Evolutionary conservation across 1,140 invertebrate species (phyloP), one percentile per base, ranked within the genome.

Genomic region (Caenorhabditis tropicalis): DNA sequence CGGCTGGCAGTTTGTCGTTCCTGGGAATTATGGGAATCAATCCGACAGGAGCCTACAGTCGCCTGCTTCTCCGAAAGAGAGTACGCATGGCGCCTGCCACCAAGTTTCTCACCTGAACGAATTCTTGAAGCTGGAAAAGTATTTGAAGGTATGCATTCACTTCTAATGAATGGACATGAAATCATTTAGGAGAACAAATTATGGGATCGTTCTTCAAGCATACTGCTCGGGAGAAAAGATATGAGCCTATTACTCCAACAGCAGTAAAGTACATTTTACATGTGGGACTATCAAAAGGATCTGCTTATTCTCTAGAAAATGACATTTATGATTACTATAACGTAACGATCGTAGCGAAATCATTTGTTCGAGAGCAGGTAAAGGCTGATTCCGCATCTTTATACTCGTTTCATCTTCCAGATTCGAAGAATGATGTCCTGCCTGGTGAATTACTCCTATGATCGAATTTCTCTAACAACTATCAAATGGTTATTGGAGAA

Each of bases 171-270:
- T 12, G 3, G 6, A 53, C 39, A n/a, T 24, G 5, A 19, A 6
- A 27, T 12, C 19, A 51, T 70, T 82, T 49, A 81, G 65, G 84
- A 16, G 81, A 53, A 84, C 83, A 89, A 88, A 53, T 81, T 60
- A 82, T 89, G 74, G 88, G 88, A 36, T 89, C 87, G 6, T 89
- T 89, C 58, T 89, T 85, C 82, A 85, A 87, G 29, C 88, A 89
- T 43, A 31, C 49, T 39, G 24, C 24, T 43, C 43, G 88, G 10
- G 86, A 87, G 1, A 83, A 88, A 49, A 70, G 60, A 27, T 15
- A 43, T 1, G 87, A 84, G 33, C 49, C 31, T 6, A 65, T 56
- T 3, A 46, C 19, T 46, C 65, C 82, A 33, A 82, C 82, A 33
- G 86, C 88, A 27, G 46, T 82, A 27, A 81, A 65, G 24, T 81